Evolutionary conservation across 2,888 invertebrate genomes (phyloP).

Genomic region (Diaprepes abbreviatus): DNA sequence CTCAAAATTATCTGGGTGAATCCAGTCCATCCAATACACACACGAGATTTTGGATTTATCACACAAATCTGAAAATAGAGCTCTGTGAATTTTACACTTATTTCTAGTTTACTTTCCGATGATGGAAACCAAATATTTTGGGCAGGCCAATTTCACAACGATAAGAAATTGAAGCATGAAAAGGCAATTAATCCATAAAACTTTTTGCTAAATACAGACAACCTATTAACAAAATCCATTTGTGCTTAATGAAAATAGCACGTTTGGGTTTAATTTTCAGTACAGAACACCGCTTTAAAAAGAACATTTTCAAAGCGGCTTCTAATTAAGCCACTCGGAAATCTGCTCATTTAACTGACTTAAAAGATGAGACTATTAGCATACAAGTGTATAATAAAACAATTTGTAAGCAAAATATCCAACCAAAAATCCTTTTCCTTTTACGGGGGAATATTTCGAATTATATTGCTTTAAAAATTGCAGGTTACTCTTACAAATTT

Average conservation of each 20-base stretch:
- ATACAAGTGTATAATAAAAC: slow-evolving; percentile 7
- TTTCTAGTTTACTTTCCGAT: too few species aligned
- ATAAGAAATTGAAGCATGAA: too few species aligned
- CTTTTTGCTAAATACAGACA: slow-evolving; percentile 1
- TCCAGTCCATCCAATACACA: too few species aligned
- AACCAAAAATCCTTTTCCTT: neutral
- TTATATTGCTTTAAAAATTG: too few species aligned
- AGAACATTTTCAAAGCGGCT: neutral
- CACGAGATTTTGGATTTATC: too few species aligned
- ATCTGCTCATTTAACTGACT: slow-evolving; percentile 5
- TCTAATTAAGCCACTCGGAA: slow-evolving; percentile 6
- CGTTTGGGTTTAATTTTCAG: neutral
- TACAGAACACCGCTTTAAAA: neutral
- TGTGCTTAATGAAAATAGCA: neutral
- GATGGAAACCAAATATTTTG: too few species aligned
- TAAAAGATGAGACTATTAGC: slow-evolving; percentile 1
- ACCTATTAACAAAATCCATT: neutral
- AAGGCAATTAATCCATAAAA: too few species aligned
- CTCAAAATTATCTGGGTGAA: too few species aligned
- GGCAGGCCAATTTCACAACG: too few species aligned
- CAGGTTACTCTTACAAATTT: too few species aligned
- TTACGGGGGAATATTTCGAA: neutral
- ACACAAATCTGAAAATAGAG: too few species aligned
- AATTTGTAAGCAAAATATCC: slow-evolving; percentile 8
- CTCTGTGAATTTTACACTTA: too few species aligned